Base-by-base conservation (phyloP, 2,888 invertebrate species). In the Torymus aiolomorphi region DNA sequence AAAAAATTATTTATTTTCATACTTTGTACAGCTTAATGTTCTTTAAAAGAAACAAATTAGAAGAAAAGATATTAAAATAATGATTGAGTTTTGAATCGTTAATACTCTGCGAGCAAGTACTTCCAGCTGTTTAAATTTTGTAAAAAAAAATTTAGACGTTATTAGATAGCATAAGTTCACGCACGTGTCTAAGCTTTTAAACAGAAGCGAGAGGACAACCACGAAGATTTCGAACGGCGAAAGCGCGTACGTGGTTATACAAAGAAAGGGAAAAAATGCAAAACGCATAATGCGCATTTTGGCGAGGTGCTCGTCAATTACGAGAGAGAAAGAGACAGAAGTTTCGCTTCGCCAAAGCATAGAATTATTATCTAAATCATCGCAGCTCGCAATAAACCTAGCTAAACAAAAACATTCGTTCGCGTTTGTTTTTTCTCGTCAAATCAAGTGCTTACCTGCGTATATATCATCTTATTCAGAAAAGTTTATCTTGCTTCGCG, bases 241-340 rank as follows among this genome's bases (percentile, higher is more conserved):
- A 24, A 72, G 62, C 54, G 56, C 71, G 56, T 13, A 12, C 62
- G n/a, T 76, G 24, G 66, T 72, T 63, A 59, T 65, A 52, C 10
- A 52, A 69, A 69, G 54, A 63, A 76, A 72, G 31, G 57, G 51
- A 42, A 76, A 42, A 78, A 69, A 69, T 71, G 54, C 51, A 49
- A 49, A 70, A 67, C 10, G 65, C 76, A 81, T 76, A 78, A 72
- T 67, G 72, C 76, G 51, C 69, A 71, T 73, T 76, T 78, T 81
- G 79, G 76, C 70, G 76, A 74, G 31, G 76, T 65, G 62, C 69
- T 76, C 56, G 71, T 76, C 71, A 63, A 52, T 67, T 67, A 70
- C 14, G 79, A 79, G 79, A 81, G 78, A 78, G 78, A 78, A 81
- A 78, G 75, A 78, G 78, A 81, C 76, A 81, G 70, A 78, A 73